Evolutionary conservation across 2,113 vertebrate genomes (phyloP).

Genomic region (Mormyrus iriodes): DNA sequence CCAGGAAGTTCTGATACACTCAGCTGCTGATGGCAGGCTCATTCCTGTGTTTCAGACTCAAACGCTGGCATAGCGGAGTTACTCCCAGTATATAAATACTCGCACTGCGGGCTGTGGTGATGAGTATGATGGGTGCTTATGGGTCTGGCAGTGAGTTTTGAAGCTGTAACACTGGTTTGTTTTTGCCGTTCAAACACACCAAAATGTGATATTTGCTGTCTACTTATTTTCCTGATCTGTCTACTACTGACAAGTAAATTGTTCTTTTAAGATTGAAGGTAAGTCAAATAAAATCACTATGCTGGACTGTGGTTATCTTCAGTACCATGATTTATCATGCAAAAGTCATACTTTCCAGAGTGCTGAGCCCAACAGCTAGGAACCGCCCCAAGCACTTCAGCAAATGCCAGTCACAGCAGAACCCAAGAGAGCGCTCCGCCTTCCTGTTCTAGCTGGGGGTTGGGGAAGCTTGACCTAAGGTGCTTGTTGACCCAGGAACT

Average conservation of each 20-base stretch:
- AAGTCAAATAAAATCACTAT: background rate
- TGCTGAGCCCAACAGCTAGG: conserved; percentile 39
- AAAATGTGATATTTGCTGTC: background rate
- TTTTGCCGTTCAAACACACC: background rate
- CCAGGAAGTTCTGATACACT: background rate
- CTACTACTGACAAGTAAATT: background rate
- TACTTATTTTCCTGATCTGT: background rate
- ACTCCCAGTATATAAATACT: background rate
- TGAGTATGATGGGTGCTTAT: conserved; percentile 69
- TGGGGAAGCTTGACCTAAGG: conserved; percentile 46
- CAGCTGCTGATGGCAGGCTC: background rate
- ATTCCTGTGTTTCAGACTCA: background rate
- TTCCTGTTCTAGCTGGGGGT: conserved; percentile 32
- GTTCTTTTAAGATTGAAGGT: background rate
- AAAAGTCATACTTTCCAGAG: conserved; percentile 11
- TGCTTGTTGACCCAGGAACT: conserved; percentile 47
- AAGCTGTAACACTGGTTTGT: background rate
- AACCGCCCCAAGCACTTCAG: conserved; percentile 27
- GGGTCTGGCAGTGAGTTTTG: background rate
- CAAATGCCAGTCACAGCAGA: conserved; percentile 32
- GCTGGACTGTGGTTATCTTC: background rate
- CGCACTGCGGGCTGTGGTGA: background rate
- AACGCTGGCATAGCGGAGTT: background rate
- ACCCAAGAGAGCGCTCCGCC: conserved; percentile 35
- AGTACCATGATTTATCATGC: conserved; percentile 6